Conservation (phyloP, 1,140 invertebrate species). For the Phocides pigmalion region DNA sequence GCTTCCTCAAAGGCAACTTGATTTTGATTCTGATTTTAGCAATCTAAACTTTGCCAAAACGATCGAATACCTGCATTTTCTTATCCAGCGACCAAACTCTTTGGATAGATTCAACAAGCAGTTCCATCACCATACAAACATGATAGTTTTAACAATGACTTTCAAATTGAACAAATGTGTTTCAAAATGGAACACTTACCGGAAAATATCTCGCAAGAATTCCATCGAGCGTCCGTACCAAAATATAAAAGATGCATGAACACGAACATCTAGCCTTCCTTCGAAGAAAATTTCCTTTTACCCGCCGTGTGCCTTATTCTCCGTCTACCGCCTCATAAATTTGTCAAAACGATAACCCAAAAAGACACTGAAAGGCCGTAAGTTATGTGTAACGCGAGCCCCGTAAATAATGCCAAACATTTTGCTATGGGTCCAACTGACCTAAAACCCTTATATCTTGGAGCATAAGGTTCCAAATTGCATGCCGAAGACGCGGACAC, state of each 20-base stretch:
- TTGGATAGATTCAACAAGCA: too few relatives aligned
- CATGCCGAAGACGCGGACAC: neutral
- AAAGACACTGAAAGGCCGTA: slow-evolving; percentile 37
- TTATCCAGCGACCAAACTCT: too few relatives aligned
- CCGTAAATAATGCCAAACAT: slow-evolving; percentile 25
- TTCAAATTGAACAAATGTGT: too few relatives aligned
- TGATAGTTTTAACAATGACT: too few relatives aligned
- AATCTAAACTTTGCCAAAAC: too few relatives aligned
- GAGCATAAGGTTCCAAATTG: neutral
- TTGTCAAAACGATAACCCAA: slow-evolving; percentile 41
- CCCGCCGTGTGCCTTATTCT: slow-evolving; percentile 18
- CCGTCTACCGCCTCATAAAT: slow-evolving; percentile 40
- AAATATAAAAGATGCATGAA: slow-evolving; percentile 10
- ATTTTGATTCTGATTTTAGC: too few relatives aligned
- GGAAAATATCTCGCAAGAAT: neutral
- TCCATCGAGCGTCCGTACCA: neutral
- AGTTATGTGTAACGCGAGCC: slow-evolving; percentile 39
- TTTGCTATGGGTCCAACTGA: neutral
- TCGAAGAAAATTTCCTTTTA: slow-evolving; percentile 21
- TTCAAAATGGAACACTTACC: too few relatives aligned
- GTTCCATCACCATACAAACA: too few relatives aligned
- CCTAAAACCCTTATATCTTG: neutral
- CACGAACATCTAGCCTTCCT: slow-evolving; percentile 1
- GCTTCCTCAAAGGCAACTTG: too few relatives aligned
- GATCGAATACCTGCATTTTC: too few relatives aligned